These are phyloP conservation scores for Varanus komodoensis DNA, from an alignment of 2,113 vertebrate genomes.

Conservation along the genomic window DNA sequence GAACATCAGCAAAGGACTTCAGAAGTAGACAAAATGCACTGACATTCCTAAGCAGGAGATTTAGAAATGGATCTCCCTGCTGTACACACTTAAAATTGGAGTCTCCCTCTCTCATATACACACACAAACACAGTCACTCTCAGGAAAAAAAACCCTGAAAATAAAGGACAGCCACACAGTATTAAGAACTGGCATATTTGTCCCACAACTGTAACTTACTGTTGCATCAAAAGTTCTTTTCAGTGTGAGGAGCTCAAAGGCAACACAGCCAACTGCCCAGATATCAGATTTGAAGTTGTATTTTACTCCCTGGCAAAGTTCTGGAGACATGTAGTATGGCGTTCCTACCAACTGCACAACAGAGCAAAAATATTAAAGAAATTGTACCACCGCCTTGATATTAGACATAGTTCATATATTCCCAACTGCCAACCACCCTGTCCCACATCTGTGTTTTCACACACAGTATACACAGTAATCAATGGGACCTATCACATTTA, in stretches of 20 bases:
- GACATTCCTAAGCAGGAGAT: neutral
- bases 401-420: slow-evolving; percentile 18
- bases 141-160: slow-evolving; percentile 33
- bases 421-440: slow-evolving; percentile 23
- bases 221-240: slow-evolving; percentile 98
- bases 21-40: slow-evolving; percentile 10
- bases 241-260: slow-evolving; percentile 93
- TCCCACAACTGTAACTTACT: slow-evolving; percentile 76
- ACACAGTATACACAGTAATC: neutral
- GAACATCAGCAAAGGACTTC: neutral
- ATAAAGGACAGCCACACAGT: slow-evolving; percentile 11
- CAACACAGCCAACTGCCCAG: slow-evolving; percentile 97
- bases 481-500: slow-evolving; percentile 3
- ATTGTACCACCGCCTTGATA: slow-evolving; percentile 31
- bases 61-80: neutral
- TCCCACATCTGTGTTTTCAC: neutral
- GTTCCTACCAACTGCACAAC: slow-evolving; percentile 93
- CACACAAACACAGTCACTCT: neutral
- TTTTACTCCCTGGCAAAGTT: slow-evolving; percentile 95
- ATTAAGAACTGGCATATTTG: slow-evolving; percentile 16
- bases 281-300: slow-evolving; percentile 99
- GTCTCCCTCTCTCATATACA: neutral
- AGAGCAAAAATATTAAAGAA: slow-evolving; percentile 55
- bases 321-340: slow-evolving; percentile 98
- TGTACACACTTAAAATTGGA: slow-evolving; percentile 20